phyloP scores from a whole-genome alignment of 2,888 invertebrate species.

The Mythimna ferrago region DNA sequence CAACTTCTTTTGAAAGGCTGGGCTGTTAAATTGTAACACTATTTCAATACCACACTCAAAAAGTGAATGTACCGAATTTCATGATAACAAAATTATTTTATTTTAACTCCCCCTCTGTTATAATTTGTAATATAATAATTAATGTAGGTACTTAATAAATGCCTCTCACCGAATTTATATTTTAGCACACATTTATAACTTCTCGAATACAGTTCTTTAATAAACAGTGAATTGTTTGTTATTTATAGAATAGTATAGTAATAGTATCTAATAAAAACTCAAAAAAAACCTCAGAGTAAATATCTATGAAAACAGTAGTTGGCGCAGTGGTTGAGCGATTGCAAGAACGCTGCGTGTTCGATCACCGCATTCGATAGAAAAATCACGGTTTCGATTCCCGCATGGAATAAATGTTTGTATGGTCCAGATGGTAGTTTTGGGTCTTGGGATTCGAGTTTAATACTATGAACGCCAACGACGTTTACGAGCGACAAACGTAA shows the following conservation, averaged over 20 bases:
- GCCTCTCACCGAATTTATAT: conserved; percentile 89
- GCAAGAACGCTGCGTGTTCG: too few relatives aligned
- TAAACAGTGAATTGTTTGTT: conserved; percentile 41
- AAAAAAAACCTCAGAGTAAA: too few relatives aligned
- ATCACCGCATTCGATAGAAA: too few relatives aligned
- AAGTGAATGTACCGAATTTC: conserved; percentile 2
- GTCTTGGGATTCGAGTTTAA: too few relatives aligned
- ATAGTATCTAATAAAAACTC: neutral
- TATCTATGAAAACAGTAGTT: too few relatives aligned
- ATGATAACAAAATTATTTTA: conserved; percentile 20
- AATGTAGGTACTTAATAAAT: conserved; percentile 72
- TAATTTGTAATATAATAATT: conserved; percentile 56
- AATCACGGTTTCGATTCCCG: too few relatives aligned
- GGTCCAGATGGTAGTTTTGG: too few relatives aligned
- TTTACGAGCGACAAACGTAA: too few relatives aligned
- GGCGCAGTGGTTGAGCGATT: too few relatives aligned
- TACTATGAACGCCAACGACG: too few relatives aligned
- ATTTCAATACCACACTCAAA: conserved; percentile 5
- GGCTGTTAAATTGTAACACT: neutral
- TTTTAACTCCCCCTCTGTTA: conserved; percentile 8
- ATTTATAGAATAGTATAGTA: conserved; percentile 15
- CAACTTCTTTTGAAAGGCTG: neutral
- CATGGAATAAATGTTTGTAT: too few relatives aligned
- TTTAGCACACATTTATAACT: conserved; percentile 73
- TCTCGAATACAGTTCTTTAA: conserved; percentile 61